A percentile compares a stretch with the other conserved stretches of the same genome.
Conservation (phyloP, 2,113 vertebrate species). For the Corythoichthys haematopterus region DNA sequence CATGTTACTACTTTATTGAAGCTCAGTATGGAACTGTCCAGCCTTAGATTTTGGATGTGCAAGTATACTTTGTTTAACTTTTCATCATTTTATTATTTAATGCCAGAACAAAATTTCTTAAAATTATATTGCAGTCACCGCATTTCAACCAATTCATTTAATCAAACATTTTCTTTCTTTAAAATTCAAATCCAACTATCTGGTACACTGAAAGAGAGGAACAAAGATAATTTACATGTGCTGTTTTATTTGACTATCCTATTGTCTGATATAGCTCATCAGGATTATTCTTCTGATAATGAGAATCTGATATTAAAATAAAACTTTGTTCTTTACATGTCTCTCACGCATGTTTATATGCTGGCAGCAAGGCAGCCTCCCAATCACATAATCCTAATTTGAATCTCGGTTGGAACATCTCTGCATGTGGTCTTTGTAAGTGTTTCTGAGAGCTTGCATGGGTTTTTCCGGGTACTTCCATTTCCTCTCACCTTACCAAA, state of each 20-base stretch:
- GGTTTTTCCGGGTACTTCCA: no score
- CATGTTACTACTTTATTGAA: neutral
- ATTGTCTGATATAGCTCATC: neutral
- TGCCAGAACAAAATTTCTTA: no score
- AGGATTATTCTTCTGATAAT: no score
- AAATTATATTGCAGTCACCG: neutral
- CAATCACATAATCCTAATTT: neutral
- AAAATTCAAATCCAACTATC: neutral
- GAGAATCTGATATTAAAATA: no score
- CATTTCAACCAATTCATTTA: neutral
- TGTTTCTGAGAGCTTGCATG: no score
- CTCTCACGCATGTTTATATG: no score
- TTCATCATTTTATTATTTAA: no score
- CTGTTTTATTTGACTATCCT: neutral
- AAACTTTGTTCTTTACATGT: no score
- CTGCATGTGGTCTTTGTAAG: no score
- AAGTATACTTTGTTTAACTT: neutral
- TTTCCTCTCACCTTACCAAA: no score
- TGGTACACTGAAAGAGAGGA: neutral
- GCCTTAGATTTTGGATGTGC: conserved; percentile 8
- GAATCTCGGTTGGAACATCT: neutral
- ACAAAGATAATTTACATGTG: neutral
- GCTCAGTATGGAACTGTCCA: neutral
- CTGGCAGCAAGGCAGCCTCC: neutral
- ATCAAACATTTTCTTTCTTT: neutral